Percentiles rank a stretch among this genome's conserved stretches.
Evolutionary conservation across 2,113 vertebrate species (phyloP).

Genomic region (Nymphicus hollandicus): DNA sequence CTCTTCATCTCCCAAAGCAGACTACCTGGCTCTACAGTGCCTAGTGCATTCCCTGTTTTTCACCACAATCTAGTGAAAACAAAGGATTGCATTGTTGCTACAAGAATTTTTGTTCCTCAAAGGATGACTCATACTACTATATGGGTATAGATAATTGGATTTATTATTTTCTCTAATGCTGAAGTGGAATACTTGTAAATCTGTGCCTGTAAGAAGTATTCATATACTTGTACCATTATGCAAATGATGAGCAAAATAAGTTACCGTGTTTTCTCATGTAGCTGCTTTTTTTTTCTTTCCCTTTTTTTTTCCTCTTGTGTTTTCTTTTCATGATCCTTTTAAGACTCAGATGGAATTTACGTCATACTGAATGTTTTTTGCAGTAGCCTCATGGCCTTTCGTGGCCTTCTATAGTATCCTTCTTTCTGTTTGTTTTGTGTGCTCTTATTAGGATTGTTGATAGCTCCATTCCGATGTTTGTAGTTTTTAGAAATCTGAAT

Average conservation of each 20-base stretch:
- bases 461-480: conserved; percentile 71
- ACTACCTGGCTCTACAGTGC: rapidly evolving
- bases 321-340: background rate
- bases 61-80: background rate
- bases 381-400: conserved; percentile 4
- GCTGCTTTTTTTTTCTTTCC: background rate
- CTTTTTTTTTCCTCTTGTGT: rapidly evolving
- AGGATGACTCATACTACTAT: background rate
- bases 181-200: background rate
- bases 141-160: background rate
- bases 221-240: background rate
- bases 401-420: conserved; percentile 35
- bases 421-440: conserved; percentile 73
- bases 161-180: background rate
- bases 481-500: conserved; percentile 75
- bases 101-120: background rate
- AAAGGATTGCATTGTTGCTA: background rate
- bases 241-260: background rate
- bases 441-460: conserved; percentile 62
- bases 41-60: background rate
- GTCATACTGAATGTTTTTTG: background rate
- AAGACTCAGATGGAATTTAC: background rate
- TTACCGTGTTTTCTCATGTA: background rate
- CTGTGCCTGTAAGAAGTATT: background rate
- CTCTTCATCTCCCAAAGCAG: background rate